Evolutionary conservation across 2,113 vertebrate genomes (phyloP), one percentile per base, ranked within the genome.

Genomic region (Petromus typicus): DNA sequence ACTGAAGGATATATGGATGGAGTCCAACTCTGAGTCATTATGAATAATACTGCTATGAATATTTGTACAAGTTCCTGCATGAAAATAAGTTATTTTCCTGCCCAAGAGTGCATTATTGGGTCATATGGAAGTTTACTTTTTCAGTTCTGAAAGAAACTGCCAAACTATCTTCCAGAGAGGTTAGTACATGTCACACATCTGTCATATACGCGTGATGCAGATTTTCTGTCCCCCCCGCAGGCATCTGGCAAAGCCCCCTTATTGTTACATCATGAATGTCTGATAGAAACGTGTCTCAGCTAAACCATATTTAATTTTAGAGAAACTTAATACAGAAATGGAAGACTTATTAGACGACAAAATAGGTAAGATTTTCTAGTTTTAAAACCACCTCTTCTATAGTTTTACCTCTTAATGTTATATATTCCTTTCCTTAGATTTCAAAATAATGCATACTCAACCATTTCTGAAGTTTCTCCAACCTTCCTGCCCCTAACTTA

Each of bases 301-400:
- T 37, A 94, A 89, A 80, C 40, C 66, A 82, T 51, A 87, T 84
- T 76, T 89, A 84, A 86, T 86, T 95, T 37, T 43, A 87, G 63
- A 76, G 93, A 90, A 89, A 32, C 16, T 66, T 32, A 94, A 73
- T 43, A 78, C 37, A 93, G 30, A 69, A 82, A 86, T 18, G 48
- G 30, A 90, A 85, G 22, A 75, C 18, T 84, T 89, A 18, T 43
- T 48, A 85, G 22, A 84, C 2, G 11, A 93, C 37, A 94, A 91
- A 80, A 95, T 51, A 93, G 1, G 18, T 1, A 88, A 43, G 27
- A 81, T 43, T 66, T 85, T 57, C n/a, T 23, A 34, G 11, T 82
- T 92, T 86, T 66, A 96, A 79, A 23, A 5, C 32, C 13, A 76
- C 43, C 17, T 86, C 40, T 73, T 71, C 40, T 67, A 32, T 25